Conservation (phyloP, 2,888 invertebrate species). For the Nomada goodeniana region DNA sequence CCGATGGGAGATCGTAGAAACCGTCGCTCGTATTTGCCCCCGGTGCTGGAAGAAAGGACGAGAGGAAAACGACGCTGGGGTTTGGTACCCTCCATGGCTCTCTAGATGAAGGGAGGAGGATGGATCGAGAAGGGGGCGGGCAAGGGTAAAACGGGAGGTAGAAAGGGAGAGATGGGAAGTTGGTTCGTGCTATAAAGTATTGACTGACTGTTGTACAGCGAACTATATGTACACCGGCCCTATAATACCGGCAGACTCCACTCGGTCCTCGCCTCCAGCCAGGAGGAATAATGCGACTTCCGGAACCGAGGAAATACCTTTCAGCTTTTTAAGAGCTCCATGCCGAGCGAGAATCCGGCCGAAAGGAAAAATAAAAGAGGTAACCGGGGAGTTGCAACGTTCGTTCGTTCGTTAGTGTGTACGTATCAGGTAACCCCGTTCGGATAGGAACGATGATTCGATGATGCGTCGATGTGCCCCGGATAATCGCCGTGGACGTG, state of each 20-base stretch:
- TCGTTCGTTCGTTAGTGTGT: slow-evolving; percentile 49
- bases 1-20: slow-evolving; percentile 64
- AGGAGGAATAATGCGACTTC: slow-evolving; percentile 73
- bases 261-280: slow-evolving; percentile 70
- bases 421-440: slow-evolving; percentile 27
- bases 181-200: slow-evolving; percentile 72
- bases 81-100: slow-evolving; percentile 62
- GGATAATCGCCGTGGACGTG: not conserved
- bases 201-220: slow-evolving; percentile 72
- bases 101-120: slow-evolving; percentile 45
- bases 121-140: slow-evolving; percentile 24
- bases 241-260: slow-evolving; percentile 63
- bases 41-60: slow-evolving; percentile 66
- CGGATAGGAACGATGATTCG: slow-evolving; percentile 3
- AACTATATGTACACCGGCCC: slow-evolving; percentile 61
- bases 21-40: slow-evolving; percentile 65
- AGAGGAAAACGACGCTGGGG: slow-evolving; percentile 55
- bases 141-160: slow-evolving; percentile 11
- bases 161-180: slow-evolving; percentile 49
- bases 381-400: slow-evolving; percentile 22
- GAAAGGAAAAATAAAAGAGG: slow-evolving; percentile 49
- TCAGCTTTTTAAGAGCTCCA: slow-evolving; percentile 68
- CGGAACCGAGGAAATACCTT: slow-evolving; percentile 72
- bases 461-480: too few relatives aligned
- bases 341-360: slow-evolving; percentile 57